Evolutionary conservation across 2,113 vertebrate genomes (phyloP).

Genomic region (Tautogolabrus adspersus): DNA sequence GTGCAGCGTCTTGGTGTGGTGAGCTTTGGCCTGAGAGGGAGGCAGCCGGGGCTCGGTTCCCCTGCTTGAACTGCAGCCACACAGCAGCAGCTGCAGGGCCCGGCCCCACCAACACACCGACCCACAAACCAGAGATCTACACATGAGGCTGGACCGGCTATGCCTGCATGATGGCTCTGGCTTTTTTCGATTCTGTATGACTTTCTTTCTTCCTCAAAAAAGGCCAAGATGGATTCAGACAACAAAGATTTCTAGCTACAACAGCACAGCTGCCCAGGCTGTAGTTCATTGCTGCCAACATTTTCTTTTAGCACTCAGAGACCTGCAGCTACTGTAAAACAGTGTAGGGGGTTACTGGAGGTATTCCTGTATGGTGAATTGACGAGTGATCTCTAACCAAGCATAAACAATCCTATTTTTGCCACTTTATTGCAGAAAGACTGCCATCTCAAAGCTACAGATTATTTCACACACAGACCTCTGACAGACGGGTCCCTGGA

Average conservation of each 20-base stretch:
- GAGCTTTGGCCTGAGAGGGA: constrained; percentile 62
- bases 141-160: constrained; percentile 54
- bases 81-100: constrained; percentile 73
- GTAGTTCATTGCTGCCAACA: not conserved
- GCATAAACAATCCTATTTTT: constrained; percentile 63
- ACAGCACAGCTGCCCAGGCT: constrained; percentile 2
- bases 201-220: constrained; percentile 26
- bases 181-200: constrained; percentile 22
- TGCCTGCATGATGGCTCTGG: constrained; percentile 52
- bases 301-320: constrained; percentile 22
- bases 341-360: constrained; percentile 37
- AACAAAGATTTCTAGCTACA: not conserved
- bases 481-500: constrained; percentile 56
- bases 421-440: constrained; percentile 41
- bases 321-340: constrained; percentile 19
- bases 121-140: constrained; percentile 72
- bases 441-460: constrained; percentile 33
- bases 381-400: constrained; percentile 52
- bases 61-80: constrained; percentile 71
- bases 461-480: not conserved
- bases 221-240: no score
- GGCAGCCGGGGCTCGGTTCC: constrained; percentile 51
- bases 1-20: constrained; percentile 68
- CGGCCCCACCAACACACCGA: constrained; percentile 56
- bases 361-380: constrained; percentile 51